Percentiles rank a stretch among this genome's conserved stretches.
Conservation (phyloP, 2,113 vertebrate genomes). For the Leucosticte australis region DNA sequence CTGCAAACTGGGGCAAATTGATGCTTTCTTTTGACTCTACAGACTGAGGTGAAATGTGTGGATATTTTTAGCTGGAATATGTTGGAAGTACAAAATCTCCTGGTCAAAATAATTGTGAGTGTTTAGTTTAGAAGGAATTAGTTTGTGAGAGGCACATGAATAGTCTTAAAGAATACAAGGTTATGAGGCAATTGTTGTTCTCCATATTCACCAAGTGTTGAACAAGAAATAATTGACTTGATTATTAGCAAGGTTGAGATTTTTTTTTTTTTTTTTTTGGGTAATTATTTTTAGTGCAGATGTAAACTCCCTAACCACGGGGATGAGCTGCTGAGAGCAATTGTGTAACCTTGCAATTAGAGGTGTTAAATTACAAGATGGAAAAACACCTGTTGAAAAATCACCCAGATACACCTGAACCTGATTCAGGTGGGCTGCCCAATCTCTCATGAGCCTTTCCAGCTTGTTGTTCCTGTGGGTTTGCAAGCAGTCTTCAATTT, state of each 20-base stretch:
- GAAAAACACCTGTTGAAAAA: neutral
- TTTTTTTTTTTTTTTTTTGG: neutral
- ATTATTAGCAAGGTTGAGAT: neutral
- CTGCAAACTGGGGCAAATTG: rapidly evolving
- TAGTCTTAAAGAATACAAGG: neutral
- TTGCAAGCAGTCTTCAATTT: neutral
- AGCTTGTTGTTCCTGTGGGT: neutral
- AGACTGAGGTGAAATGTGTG: neutral
- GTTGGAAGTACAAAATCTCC: neutral
- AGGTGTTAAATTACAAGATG: neutral
- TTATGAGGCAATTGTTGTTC: neutral
- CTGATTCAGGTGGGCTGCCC: neutral
- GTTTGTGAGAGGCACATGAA: neutral
- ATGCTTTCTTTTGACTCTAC: neutral
- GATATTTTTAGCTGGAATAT: neutral
- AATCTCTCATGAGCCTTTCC: neutral
- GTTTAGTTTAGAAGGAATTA: neutral
- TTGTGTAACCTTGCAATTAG: slow-evolving; percentile 4
- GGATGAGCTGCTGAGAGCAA: neutral
- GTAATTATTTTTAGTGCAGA: neutral
- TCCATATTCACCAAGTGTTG: neutral
- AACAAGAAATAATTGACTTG: neutral
- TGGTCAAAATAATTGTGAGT: neutral
- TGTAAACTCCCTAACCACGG: neutral
- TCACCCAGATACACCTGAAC: neutral